Base-by-base conservation (phyloP, 2,113 vertebrate species). In the Athene noctua region DNA sequence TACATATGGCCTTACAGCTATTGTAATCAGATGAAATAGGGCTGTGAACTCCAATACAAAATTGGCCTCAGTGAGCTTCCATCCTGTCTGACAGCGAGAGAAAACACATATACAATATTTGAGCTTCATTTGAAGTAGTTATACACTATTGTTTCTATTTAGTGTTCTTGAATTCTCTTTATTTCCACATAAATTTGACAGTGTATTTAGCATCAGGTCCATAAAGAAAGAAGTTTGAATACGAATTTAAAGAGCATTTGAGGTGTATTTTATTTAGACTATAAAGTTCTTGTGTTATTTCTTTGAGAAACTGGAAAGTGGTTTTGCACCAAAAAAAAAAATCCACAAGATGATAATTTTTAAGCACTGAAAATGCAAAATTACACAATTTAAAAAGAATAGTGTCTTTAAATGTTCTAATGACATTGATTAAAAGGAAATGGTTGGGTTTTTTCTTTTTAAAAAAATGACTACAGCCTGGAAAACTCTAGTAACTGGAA, bases 111-210 rank as follows among this genome's bases (percentile, higher is more conserved):
- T 32, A 63, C 13, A 67, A 59, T 79, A 81, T 40, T 71, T 44
- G 63, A 79, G 12, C 32, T 84, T 93, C 68, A 65, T 81, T 79
- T 84, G 9, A 90, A 57, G 61, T 52, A 71, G 26, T 94, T 93
- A 65, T 49, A 52, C 1, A 1, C 3, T 72, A 13, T n/a, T 54
- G 34, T 22, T 88, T 88, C 55, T 81, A 29, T 75, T 92, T 87
- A 86, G 38, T 73, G n/a, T 22, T 93, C 79, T 86, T 74, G 80
- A 88, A 79, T 55, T 88, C 83, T 95, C 68, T 92, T 95, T 96
- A 83, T 88, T 94, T 72, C 55, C 52, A 59, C 21, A 86, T 79
- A 52, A 90, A 78, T 91, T 90, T 94, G 44, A 75, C 21, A 51
- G 14, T 11, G 26, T 59, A 47, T 83, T 92, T 63, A 80, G 25